Percentiles rank a stretch among this genome's conserved stretches.
Conservation (phyloP, 2,888 invertebrate species). For the Leucozona laternaria region DNA sequence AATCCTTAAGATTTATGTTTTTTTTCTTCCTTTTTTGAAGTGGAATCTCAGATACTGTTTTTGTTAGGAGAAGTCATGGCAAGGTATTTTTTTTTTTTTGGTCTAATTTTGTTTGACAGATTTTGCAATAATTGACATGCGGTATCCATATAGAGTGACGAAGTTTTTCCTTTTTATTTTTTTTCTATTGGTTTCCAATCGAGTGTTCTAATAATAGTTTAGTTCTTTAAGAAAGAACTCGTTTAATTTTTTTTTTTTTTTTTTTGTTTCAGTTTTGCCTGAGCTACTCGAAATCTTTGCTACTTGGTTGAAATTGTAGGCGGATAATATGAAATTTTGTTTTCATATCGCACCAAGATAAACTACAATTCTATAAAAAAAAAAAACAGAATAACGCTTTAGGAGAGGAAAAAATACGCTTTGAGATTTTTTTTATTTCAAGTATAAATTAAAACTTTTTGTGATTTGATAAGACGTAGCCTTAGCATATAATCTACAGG, state of each 20-base stretch:
- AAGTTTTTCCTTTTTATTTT: neutral
- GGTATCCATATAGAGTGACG: conserved; percentile 55
- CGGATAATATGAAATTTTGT: conserved; percentile 2
- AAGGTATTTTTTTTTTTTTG: conserved; percentile 44
- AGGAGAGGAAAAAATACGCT: neutral
- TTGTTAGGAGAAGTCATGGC: conserved; percentile 43
- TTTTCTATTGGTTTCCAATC: conserved; percentile 14
- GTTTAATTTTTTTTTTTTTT: conserved; percentile 27
- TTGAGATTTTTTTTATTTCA: no score
- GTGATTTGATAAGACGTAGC: no score
- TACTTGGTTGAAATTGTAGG: conserved; percentile 16
- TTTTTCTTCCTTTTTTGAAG: conserved; percentile 40
- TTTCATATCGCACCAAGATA: conserved; percentile 30
- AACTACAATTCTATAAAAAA: conserved; percentile 24
- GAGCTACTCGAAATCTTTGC: neutral
- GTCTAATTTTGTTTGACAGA: conserved; percentile 26
- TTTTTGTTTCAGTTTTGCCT: neutral
- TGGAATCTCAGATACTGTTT: conserved; percentile 41
- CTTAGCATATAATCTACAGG: no score
- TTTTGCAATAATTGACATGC: conserved; percentile 63
- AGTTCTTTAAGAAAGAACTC: conserved; percentile 25
- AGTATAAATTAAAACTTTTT: no score
- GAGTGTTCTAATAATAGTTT: conserved; percentile 56
- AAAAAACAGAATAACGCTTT: neutral
- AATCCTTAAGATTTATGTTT: conserved; percentile 22